These are phyloP conservation scores for Papilio protenor DNA, from an alignment of 2,888 invertebrate species.

Conservation along the genomic window DNA sequence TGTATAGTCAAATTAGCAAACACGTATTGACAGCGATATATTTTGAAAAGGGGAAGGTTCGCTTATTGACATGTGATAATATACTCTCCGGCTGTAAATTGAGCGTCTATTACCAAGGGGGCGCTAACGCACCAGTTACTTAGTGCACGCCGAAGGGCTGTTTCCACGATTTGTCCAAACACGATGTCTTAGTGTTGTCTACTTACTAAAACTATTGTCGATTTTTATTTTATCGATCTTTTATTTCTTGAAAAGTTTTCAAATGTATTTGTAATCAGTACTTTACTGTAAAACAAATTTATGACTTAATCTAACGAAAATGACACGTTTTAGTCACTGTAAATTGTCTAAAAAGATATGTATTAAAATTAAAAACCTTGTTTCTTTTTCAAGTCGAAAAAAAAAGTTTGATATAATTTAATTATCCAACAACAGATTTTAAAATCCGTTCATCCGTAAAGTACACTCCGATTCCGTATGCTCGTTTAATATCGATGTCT, in stretches of 20 bases:
- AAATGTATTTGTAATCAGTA: not conserved
- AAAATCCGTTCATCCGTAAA: constrained; percentile 45
- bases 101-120: constrained; percentile 54
- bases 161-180: constrained; percentile 67
- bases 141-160: constrained; percentile 57
- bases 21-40: constrained; percentile 25
- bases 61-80: constrained; percentile 41
- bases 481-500: constrained; percentile 23
- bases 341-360: not conserved
- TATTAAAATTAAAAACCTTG: not conserved
- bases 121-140: constrained; percentile 61
- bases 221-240: not conserved
- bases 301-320: no score
- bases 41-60: constrained; percentile 34
- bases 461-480: constrained; percentile 41
- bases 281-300: no score
- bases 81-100: constrained; percentile 47
- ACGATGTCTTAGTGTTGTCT: constrained; percentile 41
- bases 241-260: not conserved
- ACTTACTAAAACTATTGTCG: not conserved
- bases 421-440: not conserved
- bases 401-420: not conserved
- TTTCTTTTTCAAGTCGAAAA: no score
- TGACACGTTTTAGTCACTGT: not conserved
- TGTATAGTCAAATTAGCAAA: constrained; percentile 18